Base-by-base conservation (phyloP, 1,140 invertebrate species). In the Linepithema humile region DNA sequence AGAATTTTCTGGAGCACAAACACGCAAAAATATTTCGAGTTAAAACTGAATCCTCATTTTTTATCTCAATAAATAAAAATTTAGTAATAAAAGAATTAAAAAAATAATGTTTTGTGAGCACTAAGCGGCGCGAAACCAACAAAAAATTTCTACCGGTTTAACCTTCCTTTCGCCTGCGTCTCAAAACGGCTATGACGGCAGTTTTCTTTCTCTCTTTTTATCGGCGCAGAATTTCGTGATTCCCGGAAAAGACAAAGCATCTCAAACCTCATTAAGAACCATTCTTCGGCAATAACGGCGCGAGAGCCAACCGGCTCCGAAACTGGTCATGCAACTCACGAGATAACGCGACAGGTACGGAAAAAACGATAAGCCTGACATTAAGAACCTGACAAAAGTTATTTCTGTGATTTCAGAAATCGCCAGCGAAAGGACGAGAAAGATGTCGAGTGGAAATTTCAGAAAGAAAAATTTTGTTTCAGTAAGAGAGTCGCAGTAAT, bases 321-420 rank as follows among this genome's bases (percentile, higher is more conserved):
- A 88, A 88, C 85, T 80, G 80, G 82, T 84, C 73, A 9, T 50
- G 53, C 80, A 35, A 26, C 32, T 38, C 38, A 1, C 3, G 6
- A 82, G 48, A 53, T 72, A 74, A 86, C 10, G 20, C n/a, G 23
- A 26, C 10, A 45, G 15, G 43, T 60, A 38, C 53, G n/a, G 59
- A 7, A 15, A 3, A 26, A 55, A 59, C 50, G 10, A 4, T 0
- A 26, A 9, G 17, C 3, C 43, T 35, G 62, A 43, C 48, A 40
- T 40, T 20, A 48, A 62, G 38, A 74, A 80, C n/a, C n/a, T n/a
- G n/a, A 35, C 45, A 73, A 88, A 82, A 84, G 64, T 84, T 40
- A 87, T 87, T 74, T 80, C 38, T 87, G 32, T 43, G 26, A 62
- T 80, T 84, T 87, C 35, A 82, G 43, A 15, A 62, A 67, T 38